phyloP scores from a whole-genome alignment of 2,113 vertebrate species.

The Circaetus gallicus region DNA sequence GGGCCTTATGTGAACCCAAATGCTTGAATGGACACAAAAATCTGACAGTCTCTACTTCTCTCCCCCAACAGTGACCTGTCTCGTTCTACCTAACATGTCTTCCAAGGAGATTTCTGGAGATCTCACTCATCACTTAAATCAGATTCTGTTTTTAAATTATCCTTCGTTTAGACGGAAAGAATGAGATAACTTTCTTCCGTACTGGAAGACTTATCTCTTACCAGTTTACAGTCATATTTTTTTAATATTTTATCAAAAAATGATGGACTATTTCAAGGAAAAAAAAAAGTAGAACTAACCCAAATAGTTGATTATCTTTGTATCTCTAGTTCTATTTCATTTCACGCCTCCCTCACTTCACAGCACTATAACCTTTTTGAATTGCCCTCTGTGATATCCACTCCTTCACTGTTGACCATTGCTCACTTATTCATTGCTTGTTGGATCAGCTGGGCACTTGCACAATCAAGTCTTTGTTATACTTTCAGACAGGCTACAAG shows the following conservation, averaged over 20 bases:
- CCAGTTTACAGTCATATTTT: neutral
- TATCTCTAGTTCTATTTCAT: constrained; percentile 1
- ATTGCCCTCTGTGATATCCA: constrained; percentile 62
- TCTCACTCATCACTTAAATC: neutral
- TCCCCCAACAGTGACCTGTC: neutral
- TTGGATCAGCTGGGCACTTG: constrained; percentile 71
- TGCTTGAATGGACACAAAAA: neutral
- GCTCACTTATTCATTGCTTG: constrained; percentile 67
- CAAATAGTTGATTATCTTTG: neutral
- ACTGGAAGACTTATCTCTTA: neutral
- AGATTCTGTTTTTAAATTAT: neutral
- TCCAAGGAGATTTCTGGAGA: neutral
- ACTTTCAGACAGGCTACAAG: constrained; percentile 64
- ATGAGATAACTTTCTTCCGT: neutral
- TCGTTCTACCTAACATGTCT: neutral
- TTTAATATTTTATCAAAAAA: neutral
- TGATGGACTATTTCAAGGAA: neutral
- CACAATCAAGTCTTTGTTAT: constrained; percentile 65
- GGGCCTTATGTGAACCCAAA: neutral
- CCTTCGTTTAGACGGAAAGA: neutral
- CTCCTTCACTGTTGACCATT: constrained; percentile 65
- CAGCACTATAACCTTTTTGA: constrained; percentile 52
- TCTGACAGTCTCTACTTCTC: neutral
- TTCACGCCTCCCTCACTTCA: constrained; percentile 40
- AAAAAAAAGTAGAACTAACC: neutral